Conservation (phyloP, 2,797 vertebrate species). For the Myotis planiceps region DNA sequence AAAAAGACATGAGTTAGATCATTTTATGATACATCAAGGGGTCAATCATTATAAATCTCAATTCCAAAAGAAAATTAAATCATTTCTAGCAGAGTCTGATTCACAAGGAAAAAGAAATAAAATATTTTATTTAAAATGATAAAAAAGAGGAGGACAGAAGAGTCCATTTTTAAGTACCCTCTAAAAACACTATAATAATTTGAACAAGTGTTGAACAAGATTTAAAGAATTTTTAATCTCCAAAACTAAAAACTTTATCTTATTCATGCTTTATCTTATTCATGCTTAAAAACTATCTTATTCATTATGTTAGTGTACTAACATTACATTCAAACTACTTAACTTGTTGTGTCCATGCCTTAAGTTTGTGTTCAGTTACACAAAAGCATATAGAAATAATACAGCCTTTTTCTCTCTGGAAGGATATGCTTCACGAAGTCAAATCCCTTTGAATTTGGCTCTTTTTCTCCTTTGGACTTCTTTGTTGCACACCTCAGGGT, state of each 20-base stretch:
- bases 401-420: neutral
- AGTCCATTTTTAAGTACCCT: constrained; percentile 47
- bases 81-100: constrained; percentile 74
- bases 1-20: neutral
- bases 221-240: constrained; percentile 5
- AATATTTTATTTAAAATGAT: constrained; percentile 57
- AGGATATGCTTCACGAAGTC: neutral
- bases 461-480: neutral
- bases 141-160: constrained; percentile 51
- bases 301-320: neutral
- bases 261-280: neutral
- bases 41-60: constrained; percentile 59
- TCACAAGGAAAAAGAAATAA: constrained; percentile 71
- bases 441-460: neutral
- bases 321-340: neutral
- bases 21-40: constrained; percentile 41
- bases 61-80: constrained; percentile 61
- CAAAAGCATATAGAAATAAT: neutral
- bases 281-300: too few species aligned
- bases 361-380: neutral
- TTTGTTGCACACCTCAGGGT: constrained; percentile 14
- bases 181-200: neutral
- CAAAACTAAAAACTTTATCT: neutral
- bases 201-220: neutral
- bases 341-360: neutral